Percentiles rank a stretch among this genome's conserved stretches.
Conservation (phyloP, 1,140 invertebrate genomes). For the Drosophila sechellia region DNA sequence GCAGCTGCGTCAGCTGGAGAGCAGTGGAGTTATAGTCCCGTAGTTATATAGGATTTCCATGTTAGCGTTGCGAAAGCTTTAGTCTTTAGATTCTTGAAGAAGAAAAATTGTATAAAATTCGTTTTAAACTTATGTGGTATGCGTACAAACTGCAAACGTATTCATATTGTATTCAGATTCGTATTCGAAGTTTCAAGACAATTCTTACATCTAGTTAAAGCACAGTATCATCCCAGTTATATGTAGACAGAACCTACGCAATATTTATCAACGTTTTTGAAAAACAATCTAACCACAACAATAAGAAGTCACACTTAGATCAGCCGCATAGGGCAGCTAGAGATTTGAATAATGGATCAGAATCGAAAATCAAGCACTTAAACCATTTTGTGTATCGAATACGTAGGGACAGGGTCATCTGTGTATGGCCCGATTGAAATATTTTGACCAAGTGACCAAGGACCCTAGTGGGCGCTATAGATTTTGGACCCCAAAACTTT, state of each 20-base stretch:
- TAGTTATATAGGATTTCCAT: slow-evolving; percentile 57
- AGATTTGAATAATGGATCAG: slow-evolving; percentile 35
- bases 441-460: slow-evolving; percentile 74
- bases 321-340: slow-evolving; percentile 44
- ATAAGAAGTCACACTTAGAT: slow-evolving; percentile 27
- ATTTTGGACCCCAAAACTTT: slow-evolving; percentile 55
- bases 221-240: slow-evolving; percentile 49
- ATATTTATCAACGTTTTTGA: slow-evolving; percentile 47
- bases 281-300: slow-evolving; percentile 23
- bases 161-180: slow-evolving; percentile 21
- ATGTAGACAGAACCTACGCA: slow-evolving; percentile 19
- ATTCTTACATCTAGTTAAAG: slow-evolving; percentile 50
- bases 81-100: slow-evolving; percentile 68
- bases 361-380: slow-evolving; percentile 34
- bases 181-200: slow-evolving; percentile 67
- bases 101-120: slow-evolving; percentile 43
- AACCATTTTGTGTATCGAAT: slow-evolving; percentile 63
- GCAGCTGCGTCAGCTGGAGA: slow-evolving; percentile 15
- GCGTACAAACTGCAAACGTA: slow-evolving; percentile 4
- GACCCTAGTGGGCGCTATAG: slow-evolving; percentile 53
- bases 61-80: slow-evolving; percentile 71
- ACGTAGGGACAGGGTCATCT: slow-evolving; percentile 45
- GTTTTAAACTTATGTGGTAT: slow-evolving; percentile 22
- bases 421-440: slow-evolving; percentile 41
- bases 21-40: slow-evolving; percentile 38